Evolutionary conservation across 2,888 invertebrate genomes (phyloP), one percentile per base, ranked within the genome.

Genomic region (Macrosoma leucophasiata): DNA sequence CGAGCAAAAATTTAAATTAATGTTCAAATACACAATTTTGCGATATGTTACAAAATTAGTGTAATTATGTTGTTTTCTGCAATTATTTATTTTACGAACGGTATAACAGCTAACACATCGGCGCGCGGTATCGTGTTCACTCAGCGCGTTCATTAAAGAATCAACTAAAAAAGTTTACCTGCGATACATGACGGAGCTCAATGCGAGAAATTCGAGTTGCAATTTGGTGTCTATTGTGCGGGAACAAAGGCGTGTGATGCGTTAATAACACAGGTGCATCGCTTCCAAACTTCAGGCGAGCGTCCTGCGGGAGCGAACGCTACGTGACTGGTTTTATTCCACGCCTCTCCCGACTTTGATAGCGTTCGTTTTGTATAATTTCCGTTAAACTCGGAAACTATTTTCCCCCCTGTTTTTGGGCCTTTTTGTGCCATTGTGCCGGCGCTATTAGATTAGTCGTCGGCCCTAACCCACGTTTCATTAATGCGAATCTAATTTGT

Each of bases 221-320:
- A 82, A 79, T 82, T 79, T 75, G 68, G 66, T 58, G 62, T 65
- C 76, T 73, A 81, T 82, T 82, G 81, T 82, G 59, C 58, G 55
- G 61, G 73, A 78, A 79, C 77, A 81, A 79, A 81, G 68, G 74
- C 62, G 66, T 63, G 58, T 63, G 66, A 73, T 77, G 76, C 77
- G 68, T 76, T 79, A 72, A 79, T 79, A 79, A 61, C 52, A 77
- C 77, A 81, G 79, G 78, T 82, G 82, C 77, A 78, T 73, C 65
- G 71, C 54, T 64, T 62, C 59, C 58, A 61, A 69, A 70, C 60
- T 73, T 77, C 63, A 62, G 61, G 20, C 39, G 31, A 38, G 29
- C 47, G 39, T 41, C 55, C 52, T 46, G 39, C 50, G 48, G 58
- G 53, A 46, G 48, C 58, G 61, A 56, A 57, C 55, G 54, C 56